Conservation (phyloP, 2,797 vertebrate species). For the Aldrovandia affinis region DNA sequence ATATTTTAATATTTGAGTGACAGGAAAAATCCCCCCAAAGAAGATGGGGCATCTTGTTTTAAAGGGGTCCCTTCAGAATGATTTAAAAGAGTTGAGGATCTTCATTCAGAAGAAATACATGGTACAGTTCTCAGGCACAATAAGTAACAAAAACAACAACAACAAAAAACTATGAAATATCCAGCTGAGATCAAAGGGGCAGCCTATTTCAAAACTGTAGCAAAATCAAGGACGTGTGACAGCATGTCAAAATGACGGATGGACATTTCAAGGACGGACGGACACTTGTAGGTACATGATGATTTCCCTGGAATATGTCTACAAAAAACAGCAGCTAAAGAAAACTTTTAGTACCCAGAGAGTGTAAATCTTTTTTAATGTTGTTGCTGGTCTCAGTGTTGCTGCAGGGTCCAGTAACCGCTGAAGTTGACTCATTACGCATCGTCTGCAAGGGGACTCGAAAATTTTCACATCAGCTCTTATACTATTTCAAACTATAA, state of each 20-base stretch:
- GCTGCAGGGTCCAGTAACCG: slow-evolving; percentile 65
- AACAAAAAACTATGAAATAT: slow-evolving; percentile 5
- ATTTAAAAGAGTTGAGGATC: background rate
- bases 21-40: background rate
- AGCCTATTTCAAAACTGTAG: background rate
- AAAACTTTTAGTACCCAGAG: slow-evolving; percentile 64
- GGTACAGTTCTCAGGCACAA: background rate
- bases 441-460: slow-evolving; percentile 57
- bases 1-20: background rate
- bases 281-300: slow-evolving; percentile 69
- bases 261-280: slow-evolving; percentile 23
- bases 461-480: slow-evolving; percentile 66
- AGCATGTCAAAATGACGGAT: slow-evolving; percentile 8
- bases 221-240: background rate
- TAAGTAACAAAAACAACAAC: background rate
- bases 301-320: slow-evolving; percentile 74
- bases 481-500: slow-evolving; percentile 72
- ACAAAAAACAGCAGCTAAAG: slow-evolving; percentile 68
- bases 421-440: slow-evolving; percentile 66
- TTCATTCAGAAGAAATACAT: background rate
- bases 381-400: slow-evolving; percentile 62
- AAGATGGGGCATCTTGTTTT: background rate
- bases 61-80: background rate
- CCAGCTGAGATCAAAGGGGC: background rate
- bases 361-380: slow-evolving; percentile 80